Percentiles rank a stretch among this genome's conserved stretches.
Evolutionary conservation across 2,797 vertebrate genomes (phyloP).

Genomic region (Pangasius macronema): DNA sequence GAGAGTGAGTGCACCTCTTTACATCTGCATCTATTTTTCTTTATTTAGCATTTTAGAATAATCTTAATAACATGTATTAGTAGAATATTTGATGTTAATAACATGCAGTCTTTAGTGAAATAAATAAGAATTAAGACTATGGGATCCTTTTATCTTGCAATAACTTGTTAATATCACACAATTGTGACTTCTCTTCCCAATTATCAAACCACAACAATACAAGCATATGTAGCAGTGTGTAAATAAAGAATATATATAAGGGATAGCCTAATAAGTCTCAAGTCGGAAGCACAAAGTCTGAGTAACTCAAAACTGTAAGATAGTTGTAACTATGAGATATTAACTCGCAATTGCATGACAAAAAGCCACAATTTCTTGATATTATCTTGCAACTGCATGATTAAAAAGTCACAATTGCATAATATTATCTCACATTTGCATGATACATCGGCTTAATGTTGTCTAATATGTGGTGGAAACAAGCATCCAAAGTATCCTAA

Average conservation of each 20-base stretch:
- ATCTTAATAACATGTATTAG: not conserved
- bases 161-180: not conserved
- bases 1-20: conserved; percentile 82
- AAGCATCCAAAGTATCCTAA: not conserved
- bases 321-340: not conserved
- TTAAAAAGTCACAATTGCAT: not conserved
- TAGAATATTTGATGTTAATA: too few species aligned
- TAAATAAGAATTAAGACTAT: not conserved
- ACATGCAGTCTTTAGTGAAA: too few species aligned
- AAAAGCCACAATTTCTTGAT: not conserved
- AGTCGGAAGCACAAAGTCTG: not conserved
- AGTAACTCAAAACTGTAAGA: not conserved
- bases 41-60: not conserved
- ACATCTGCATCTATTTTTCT: not conserved
- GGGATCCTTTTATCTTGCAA: not conserved
- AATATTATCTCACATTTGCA: not conserved
- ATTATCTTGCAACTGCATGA: not conserved
- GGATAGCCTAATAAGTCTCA: not conserved
- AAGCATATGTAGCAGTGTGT: not conserved
- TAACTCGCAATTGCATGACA: not conserved
- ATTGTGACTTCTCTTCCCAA: not conserved
- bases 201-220: not conserved
- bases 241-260: too few species aligned
- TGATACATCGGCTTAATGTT: not conserved
- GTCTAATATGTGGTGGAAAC: not conserved